Conservation (phyloP, 2,113 vertebrate species). For the Oryzias melastigma region DNA sequence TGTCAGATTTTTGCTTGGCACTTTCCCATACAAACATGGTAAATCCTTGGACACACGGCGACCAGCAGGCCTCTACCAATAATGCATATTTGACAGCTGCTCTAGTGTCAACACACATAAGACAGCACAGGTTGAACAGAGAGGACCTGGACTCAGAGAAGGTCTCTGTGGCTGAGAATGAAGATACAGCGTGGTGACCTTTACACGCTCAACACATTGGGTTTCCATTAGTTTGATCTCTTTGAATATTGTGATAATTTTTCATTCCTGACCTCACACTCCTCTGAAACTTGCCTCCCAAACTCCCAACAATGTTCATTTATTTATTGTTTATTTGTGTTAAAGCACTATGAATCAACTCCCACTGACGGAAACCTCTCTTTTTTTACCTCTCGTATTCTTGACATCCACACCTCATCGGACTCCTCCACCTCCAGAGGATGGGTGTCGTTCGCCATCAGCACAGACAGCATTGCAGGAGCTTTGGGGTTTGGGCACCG, state of each 20-base stretch:
- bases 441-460: slow-evolving; percentile 54
- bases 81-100: background rate
- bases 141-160: too few species aligned
- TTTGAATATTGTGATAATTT: too few species aligned
- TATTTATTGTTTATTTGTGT: too few species aligned
- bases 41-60: background rate
- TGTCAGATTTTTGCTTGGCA: background rate
- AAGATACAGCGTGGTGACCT: too few species aligned
- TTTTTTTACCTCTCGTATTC: slow-evolving; percentile 74
- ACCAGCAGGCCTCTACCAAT: background rate
- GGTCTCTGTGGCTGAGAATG: too few species aligned
- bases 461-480: background rate
- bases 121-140: too few species aligned
- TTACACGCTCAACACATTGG: too few species aligned
- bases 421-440: slow-evolving; percentile 20
- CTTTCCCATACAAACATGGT: background rate
- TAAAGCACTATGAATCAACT: background rate
- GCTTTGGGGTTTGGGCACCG: slow-evolving; percentile 56
- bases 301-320: too few species aligned
- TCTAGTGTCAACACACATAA: too few species aligned
- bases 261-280: too few species aligned
- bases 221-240: too few species aligned
- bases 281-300: too few species aligned
- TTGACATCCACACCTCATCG: slow-evolving; percentile 76
- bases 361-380: background rate